Conservation (phyloP, 1,140 invertebrate genomes). For the Portunus trituberculatus region DNA sequence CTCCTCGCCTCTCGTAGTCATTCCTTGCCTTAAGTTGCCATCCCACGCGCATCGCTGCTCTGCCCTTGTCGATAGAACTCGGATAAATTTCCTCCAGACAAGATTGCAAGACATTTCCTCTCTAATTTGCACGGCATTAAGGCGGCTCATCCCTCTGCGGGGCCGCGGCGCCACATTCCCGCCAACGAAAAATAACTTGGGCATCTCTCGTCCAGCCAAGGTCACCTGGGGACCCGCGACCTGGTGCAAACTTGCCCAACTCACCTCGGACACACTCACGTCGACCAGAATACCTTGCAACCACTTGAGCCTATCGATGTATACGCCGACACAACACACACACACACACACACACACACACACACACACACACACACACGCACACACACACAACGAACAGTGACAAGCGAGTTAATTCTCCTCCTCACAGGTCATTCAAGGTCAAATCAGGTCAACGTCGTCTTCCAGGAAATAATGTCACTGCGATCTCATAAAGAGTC, state of each 20-base stretch:
- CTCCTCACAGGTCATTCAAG: too few species aligned
- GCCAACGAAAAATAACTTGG: background rate
- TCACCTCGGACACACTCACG: too few species aligned
- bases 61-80: background rate
- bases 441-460: too few species aligned
- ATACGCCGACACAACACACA: background rate
- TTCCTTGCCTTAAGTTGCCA: background rate
- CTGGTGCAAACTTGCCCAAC: background rate
- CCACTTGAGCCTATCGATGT: background rate
- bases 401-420: too few species aligned
- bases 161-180: background rate
- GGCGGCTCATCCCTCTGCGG: background rate
- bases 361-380: background rate
- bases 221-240: background rate
- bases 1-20: background rate
- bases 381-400: background rate
- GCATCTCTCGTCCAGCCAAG: background rate
- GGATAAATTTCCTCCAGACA: background rate
- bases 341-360: background rate
- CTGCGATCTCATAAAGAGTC: too few species aligned
- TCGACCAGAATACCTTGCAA: too few species aligned
- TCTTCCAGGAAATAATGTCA: too few species aligned
- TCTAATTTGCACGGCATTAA: slow-evolving; percentile 3
- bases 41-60: background rate
- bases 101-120: slow-evolving; percentile 1